Evolutionary conservation across 2,888 invertebrate genomes (phyloP).

Genomic region (Gymnoscelis rufifasciata): DNA sequence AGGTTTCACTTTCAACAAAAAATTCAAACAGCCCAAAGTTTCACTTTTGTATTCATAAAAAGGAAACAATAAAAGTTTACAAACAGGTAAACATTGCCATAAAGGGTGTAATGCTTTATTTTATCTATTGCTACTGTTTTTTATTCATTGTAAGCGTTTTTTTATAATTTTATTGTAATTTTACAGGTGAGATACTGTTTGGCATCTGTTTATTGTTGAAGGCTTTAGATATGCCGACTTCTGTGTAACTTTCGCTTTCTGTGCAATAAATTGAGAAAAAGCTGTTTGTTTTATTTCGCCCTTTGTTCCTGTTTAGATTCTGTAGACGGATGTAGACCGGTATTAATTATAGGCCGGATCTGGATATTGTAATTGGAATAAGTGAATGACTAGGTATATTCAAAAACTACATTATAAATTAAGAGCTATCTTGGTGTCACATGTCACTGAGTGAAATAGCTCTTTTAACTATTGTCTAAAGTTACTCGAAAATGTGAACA

Average conservation of each 20-base stretch:
- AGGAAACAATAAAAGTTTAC: constrained; percentile 38
- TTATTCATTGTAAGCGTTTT: constrained; percentile 27
- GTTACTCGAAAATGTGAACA: too few relatives aligned
- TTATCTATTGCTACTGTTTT: constrained; percentile 37
- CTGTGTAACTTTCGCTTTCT: constrained; percentile 9
- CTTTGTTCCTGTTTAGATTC: too few relatives aligned
- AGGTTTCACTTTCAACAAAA: constrained; percentile 69
- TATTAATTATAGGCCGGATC: too few relatives aligned
- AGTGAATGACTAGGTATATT: too few relatives aligned
- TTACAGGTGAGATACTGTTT: constrained; percentile 25
- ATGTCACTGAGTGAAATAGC: too few relatives aligned
- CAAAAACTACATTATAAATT: too few relatives aligned
- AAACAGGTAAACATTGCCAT: constrained; percentile 43
- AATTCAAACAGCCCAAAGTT: constrained; percentile 40
- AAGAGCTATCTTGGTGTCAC: too few relatives aligned
- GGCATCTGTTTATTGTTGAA: constrained; percentile 8
- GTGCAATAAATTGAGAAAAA: constrained; percentile 5
- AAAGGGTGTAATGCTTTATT: constrained; percentile 35
- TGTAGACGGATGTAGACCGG: too few relatives aligned
- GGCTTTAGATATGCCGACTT: constrained; percentile 16
- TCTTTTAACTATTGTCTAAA: too few relatives aligned
- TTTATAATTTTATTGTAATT: constrained; percentile 19
- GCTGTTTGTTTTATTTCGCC: neutral
- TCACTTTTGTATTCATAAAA: constrained; percentile 56
- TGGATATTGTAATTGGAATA: too few relatives aligned